Percentiles rank a stretch among this genome's conserved stretches.
phyloP scores from a whole-genome alignment of 37 sponge, comb jelly and placozoan species.

The Spongilla lacustris region DNA sequence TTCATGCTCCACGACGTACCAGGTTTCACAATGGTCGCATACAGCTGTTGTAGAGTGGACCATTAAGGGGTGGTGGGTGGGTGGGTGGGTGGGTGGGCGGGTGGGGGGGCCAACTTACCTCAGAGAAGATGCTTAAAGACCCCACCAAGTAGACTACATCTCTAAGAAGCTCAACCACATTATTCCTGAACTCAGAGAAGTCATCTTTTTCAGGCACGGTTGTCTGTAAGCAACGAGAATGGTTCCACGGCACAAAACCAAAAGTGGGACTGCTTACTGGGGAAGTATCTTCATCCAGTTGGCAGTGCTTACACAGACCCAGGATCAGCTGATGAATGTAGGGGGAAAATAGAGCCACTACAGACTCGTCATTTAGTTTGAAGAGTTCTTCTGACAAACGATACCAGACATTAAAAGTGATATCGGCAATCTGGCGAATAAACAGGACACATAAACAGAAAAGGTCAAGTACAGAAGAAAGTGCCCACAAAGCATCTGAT shows the following conservation, averaged over 20 bases:
- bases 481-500: no score
- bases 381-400: conserved; percentile 73
- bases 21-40: conserved; percentile 49
- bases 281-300: conserved; percentile 71
- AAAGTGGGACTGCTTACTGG: conserved; percentile 12
- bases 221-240: conserved; percentile 13
- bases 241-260: neutral
- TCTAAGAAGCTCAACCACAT: conserved; percentile 61
- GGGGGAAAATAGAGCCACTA: conserved; percentile 48
- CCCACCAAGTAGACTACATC: conserved; percentile 82
- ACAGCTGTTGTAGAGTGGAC: conserved; percentile 19
- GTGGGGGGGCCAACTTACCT: no score
- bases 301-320: conserved; percentile 74
- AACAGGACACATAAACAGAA: no score
- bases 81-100: no score
- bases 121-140: conserved; percentile 39
- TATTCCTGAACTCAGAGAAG: conserved; percentile 61
- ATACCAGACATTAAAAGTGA: conserved; percentile 89
- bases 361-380: conserved; percentile 24
- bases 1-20: conserved; percentile 63
- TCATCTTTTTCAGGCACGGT: conserved; percentile 56
- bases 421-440: conserved; percentile 61
- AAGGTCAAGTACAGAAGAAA: no score
- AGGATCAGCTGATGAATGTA: conserved; percentile 54
- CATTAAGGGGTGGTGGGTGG: no score